Conservation (phyloP, 92 coral and sea anemone species). For the Siderastrea siderea region DNA sequence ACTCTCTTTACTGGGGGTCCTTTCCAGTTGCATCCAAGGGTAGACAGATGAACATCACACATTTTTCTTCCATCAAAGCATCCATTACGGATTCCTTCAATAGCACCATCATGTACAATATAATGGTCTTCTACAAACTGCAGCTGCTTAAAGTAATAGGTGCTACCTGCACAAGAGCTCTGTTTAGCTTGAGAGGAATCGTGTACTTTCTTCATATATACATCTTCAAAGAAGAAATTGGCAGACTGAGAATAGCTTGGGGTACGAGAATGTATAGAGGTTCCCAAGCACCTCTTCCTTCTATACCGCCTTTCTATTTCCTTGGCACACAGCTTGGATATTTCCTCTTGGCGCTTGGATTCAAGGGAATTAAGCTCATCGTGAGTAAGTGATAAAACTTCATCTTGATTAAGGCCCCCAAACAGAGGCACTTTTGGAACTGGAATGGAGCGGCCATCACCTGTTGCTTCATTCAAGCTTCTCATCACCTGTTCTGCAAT, state of each 20-base stretch:
- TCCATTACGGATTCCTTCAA: conserved; percentile 59
- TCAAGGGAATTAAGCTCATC: conserved; percentile 60
- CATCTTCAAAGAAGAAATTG: conserved; percentile 60
- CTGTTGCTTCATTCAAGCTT: conserved; percentile 60
- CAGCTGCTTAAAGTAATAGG: conserved; percentile 42
- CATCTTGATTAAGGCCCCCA: conserved; percentile 47
- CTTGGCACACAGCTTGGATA: conserved; percentile 47
- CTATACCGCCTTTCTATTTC: conserved; percentile 28
- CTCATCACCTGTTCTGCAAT: conserved; percentile 75
- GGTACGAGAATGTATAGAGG: conserved; percentile 57
- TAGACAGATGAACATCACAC: conserved; percentile 59
- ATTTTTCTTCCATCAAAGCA: conserved; percentile 58
- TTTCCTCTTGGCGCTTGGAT: conserved; percentile 15
- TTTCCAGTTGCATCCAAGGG: conserved; percentile 64
- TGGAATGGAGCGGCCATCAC: conserved; percentile 59
- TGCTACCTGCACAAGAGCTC: conserved; percentile 51
- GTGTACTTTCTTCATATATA: conserved; percentile 47
- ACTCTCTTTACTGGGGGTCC: conserved; percentile 63
- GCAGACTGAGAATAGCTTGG: conserved; percentile 45
- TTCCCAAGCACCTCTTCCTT: conserved; percentile 56
- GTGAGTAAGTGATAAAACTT: conserved; percentile 43
- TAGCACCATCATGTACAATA: conserved; percentile 45
- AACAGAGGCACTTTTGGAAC: conserved; percentile 50
- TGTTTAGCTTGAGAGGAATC: conserved; percentile 43
- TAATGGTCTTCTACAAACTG: conserved; percentile 43